Evolutionary conservation across 2,797 vertebrate species (phyloP), one percentile per base, ranked within the genome.

Genomic region (Hypotaenidia okinawae): DNA sequence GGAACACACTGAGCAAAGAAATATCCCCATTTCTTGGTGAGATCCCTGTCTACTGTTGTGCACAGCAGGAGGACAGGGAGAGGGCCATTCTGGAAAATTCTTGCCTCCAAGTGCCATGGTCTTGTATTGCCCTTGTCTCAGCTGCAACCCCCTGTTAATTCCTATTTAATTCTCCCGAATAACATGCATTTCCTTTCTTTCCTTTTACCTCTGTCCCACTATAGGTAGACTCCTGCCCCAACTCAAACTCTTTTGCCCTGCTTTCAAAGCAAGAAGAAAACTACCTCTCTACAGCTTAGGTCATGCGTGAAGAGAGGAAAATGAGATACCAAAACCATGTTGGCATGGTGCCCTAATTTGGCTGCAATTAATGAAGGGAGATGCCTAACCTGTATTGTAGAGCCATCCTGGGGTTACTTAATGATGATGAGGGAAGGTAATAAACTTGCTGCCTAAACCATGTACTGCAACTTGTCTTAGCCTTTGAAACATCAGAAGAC

Each of bases 291-390:
- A 14, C 25, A 85, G 19, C 19, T 23, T 41, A 87, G 5, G 8
- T 91, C 87, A 72, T 32, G 32, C 1, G 1, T 45, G 64, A 92
- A 83, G 69, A 74, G 52, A 80, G 16, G 45, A 83, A 94, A 87
- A 92, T 37, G 45, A 18, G n/a, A 83, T 77, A 41, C 25, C 0
- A 7, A 61, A 39, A 85, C 37, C 5, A 1, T 6, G 14, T 27
- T 94, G 89, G 79, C 16, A 0, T 16, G 28, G 35, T 75, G 72
- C 33, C 51, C 77, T 73, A 91, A 91, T 81, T 13, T 88, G 58
- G 25, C 37, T 90, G 47, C 84, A 88, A 87, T 90, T 94, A 91
- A 80, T 87, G 39, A 89, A 87, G 39, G n/a, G 79, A 49, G 69
- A 62, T 80, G 70, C 24, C 70, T 94, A 85, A 90, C 83, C 83